phyloP scores from a whole-genome alignment of 92 coral and sea anemone genomes.

The Phenganax marumi region DNA sequence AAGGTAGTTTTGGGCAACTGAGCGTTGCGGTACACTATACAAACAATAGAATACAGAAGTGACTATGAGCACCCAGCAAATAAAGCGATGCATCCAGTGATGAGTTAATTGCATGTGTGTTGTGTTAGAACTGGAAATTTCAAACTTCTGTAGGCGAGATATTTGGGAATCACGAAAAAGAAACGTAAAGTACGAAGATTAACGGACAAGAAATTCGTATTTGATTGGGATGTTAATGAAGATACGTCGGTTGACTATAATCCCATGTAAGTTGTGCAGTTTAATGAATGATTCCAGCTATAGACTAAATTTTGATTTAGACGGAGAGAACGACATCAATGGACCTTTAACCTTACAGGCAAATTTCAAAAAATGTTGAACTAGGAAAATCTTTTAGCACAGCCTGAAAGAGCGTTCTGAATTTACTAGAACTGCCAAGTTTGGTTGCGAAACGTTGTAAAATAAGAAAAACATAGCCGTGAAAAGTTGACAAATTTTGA shows the following conservation, averaged over 20 bases:
- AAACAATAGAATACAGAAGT: not conserved
- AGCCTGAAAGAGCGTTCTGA: no score
- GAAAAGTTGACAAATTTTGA: no score
- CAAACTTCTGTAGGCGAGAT: slow-evolving; percentile 67
- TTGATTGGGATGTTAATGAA: slow-evolving; percentile 96
- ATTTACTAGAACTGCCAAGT: no score
- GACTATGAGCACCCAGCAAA: no score
- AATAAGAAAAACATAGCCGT: no score
- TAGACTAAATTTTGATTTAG: not conserved
- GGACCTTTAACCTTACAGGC: no score
- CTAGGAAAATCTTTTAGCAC: no score
- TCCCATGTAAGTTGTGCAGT: slow-evolving; percentile 72
- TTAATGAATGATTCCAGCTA: not conserved
- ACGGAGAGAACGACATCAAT: not conserved
- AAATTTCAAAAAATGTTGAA: no score
- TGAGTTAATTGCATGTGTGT: not conserved
- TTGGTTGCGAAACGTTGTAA: no score
- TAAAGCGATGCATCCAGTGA: no score
- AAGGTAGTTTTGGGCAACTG: not conserved
- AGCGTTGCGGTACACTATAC: not conserved
- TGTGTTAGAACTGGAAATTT: not conserved
- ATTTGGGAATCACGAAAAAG: slow-evolving; percentile 78
- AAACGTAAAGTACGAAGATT: slow-evolving; percentile 85
- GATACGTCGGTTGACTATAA: slow-evolving; percentile 96
- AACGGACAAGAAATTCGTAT: slow-evolving; percentile 96